Evolutionary conservation across 2,113 vertebrate genomes (phyloP).

Genomic region (Turdus rufiventris): DNA sequence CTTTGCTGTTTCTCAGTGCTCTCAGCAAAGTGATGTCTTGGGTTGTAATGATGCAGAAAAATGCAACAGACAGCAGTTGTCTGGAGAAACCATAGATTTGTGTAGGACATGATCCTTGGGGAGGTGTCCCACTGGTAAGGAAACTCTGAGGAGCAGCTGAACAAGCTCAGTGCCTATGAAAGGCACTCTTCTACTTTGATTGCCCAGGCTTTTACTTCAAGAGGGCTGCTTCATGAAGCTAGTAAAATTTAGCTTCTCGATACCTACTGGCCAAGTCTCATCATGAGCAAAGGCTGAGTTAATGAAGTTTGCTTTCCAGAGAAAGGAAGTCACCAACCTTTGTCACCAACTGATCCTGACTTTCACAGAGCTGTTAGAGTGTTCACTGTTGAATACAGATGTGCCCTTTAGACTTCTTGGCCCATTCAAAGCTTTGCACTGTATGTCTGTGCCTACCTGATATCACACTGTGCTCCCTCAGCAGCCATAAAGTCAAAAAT

Average conservation of each 20-base stretch:
- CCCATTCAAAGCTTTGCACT: background rate
- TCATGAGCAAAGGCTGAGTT: background rate
- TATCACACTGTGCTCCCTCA: background rate
- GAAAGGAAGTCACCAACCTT: background rate
- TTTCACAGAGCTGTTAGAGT: background rate
- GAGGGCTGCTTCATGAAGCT: background rate
- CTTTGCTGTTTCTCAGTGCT: background rate
- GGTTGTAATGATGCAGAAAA: conserved; percentile 27
- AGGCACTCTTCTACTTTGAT: background rate
- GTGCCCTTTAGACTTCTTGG: background rate
- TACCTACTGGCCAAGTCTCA: background rate
- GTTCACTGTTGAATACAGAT: background rate
- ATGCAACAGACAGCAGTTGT: background rate
- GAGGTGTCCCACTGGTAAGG: background rate
- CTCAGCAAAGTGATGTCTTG: background rate
- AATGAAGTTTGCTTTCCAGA: background rate
- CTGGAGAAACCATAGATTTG: background rate
- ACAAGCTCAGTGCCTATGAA: background rate
- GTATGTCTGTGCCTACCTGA: background rate
- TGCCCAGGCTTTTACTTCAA: background rate
- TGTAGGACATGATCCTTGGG: background rate
- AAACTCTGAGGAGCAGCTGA: background rate
- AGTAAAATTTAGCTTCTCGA: background rate
- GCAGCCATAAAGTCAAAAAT: background rate
- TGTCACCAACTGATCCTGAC: background rate